Base-by-base conservation (phyloP, 2,113 vertebrate genomes). In the Acanthisitta chloris region DNA sequence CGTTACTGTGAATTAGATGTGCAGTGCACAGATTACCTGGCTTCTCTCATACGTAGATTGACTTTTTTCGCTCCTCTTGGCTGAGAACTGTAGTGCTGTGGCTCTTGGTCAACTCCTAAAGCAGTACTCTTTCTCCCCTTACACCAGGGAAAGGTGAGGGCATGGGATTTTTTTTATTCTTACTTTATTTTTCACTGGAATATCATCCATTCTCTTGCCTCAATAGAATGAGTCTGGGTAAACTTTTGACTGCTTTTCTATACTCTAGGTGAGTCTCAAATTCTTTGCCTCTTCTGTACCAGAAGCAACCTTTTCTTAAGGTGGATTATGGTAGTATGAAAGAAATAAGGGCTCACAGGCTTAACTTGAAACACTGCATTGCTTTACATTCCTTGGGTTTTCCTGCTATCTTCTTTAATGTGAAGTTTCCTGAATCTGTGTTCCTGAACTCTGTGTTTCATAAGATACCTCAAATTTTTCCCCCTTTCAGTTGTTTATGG, bases 61-160 rank as follows among this genome's bases (percentile, higher is more conserved):
- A 14, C 31, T 42, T 31, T 33, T n/a, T 42, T 2, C 14, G 36
- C 8, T 2, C 2, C 28, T 1, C 11, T 46, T 29, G 79, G 2
- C 16, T 64, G 7, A 51, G 34, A 62, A 17, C 31, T 71, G 4
- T 25, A 42, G 11, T 81, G 9, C 2, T 79, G 3, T 74, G 19
- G 15, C 29, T 88, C 8, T 21, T 64, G 25, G 29, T 61, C n/a
- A 83, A 19, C 11, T 90, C 16, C 13, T 81, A 17, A 4, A 36
- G 8, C 33, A 78, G 12, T 78, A 31, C 3, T 59, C 29, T 48
- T 57, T 76, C 40, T 29, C 8, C 3, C 10, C 21, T 62, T 81
- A 28, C 0, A 0, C 62, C n/a, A 31, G 24, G 26, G 16, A 70
- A 79, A 12, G 6, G 8, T 59, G 7, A 2, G 3, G 6, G 4